phyloP scores from a whole-genome alignment of 2,888 invertebrate species.

The Zhuqinia jingwanae region DNA sequence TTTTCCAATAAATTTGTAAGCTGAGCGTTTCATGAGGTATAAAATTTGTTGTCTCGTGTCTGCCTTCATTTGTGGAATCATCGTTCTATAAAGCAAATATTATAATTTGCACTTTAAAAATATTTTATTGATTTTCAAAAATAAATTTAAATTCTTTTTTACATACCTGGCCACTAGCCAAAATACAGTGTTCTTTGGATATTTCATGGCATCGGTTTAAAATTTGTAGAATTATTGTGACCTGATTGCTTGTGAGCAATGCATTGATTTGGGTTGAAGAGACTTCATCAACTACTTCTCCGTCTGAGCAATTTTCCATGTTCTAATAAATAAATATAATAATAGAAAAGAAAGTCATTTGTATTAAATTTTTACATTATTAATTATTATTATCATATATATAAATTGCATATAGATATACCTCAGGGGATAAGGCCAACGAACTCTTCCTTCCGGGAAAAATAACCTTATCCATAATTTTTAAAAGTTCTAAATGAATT shows the following conservation, averaged over 20 bases:
- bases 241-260: slow-evolving; percentile 36
- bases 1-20: slow-evolving; percentile 94
- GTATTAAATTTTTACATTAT: no score
- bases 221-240: slow-evolving; percentile 54
- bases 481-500: slow-evolving; percentile 68
- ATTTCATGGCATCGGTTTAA: slow-evolving; percentile 61
- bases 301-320: not conserved
- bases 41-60: slow-evolving; percentile 44
- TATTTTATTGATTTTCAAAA: no score
- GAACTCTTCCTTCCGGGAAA: slow-evolving; percentile 51
- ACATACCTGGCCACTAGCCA: slow-evolving; percentile 13
- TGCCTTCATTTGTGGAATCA: not conserved
- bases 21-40: slow-evolving; percentile 93
- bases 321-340: slow-evolving; percentile 29
- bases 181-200: slow-evolving; percentile 55
- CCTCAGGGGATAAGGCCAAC: not conserved
- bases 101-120: not conserved
- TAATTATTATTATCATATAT: not conserved
- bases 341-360: no score
- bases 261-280: slow-evolving; percentile 35
- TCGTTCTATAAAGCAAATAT: not conserved
- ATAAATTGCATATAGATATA: not conserved
- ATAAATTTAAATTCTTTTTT: not conserved
- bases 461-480: slow-evolving; percentile 67
- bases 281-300: not conserved